Conservation (phyloP, 2,888 invertebrate species). For the Salticus scenicus region DNA sequence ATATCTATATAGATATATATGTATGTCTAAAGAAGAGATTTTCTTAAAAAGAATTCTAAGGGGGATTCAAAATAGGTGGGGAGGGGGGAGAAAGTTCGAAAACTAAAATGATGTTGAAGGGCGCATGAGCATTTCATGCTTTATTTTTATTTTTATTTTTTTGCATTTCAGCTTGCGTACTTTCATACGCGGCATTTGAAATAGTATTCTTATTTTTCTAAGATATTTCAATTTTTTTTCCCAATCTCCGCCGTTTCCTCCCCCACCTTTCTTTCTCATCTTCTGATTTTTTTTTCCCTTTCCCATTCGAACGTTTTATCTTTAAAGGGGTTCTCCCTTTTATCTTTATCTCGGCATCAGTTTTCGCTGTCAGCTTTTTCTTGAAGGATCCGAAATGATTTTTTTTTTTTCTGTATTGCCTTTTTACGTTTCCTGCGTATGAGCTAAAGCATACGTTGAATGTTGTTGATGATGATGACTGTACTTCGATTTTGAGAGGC, state of each 20-base stretch:
- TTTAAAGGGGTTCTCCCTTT: constrained; percentile 59
- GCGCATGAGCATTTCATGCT: constrained; percentile 28
- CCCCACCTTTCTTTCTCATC: constrained; percentile 43
- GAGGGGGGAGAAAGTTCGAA: constrained; percentile 9
- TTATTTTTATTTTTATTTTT: constrained; percentile 31
- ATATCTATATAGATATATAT: constrained; percentile 41
- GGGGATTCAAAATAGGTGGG: neutral
- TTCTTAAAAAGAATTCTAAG: constrained; percentile 25
- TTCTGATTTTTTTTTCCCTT: too few relatives aligned
- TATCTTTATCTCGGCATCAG: constrained; percentile 67
- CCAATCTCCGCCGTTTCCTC: constrained; percentile 49
- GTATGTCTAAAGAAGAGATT: constrained; percentile 35
- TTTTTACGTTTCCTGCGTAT: constrained; percentile 13
- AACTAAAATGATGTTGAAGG: constrained; percentile 56
- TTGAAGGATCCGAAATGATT: neutral
- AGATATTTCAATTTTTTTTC: constrained; percentile 53
- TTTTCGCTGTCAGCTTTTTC: constrained; percentile 59
- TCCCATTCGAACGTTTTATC: constrained; percentile 52
- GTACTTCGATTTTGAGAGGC: constrained; percentile 37
- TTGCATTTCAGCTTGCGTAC: constrained; percentile 49
- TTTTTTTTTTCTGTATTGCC: constrained; percentile 12
- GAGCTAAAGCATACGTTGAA: constrained; percentile 30
- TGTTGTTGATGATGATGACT: constrained; percentile 57
- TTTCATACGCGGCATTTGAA: constrained; percentile 47
- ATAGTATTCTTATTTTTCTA: constrained; percentile 67